A percentile compares a stretch with the other conserved stretches of the same genome.
Conservation (phyloP, 1,140 invertebrate genomes). For the Homarus americanus region DNA sequence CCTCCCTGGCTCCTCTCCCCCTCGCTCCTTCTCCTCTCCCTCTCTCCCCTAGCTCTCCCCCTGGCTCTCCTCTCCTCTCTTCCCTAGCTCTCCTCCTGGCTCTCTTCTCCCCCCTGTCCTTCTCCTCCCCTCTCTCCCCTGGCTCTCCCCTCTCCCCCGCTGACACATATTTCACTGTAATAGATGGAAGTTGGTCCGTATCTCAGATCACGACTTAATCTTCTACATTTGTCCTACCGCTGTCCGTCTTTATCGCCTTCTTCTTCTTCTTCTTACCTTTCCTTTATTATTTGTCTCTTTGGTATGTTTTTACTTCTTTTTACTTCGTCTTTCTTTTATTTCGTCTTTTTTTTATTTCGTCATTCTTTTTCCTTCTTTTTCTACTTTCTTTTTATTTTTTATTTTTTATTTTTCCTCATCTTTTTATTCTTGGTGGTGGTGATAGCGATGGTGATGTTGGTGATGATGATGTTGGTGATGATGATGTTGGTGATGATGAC, state of each 20-base stretch:
- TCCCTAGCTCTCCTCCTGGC: too few relatives aligned
- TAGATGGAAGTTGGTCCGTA: not conserved
- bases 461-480: too few relatives aligned
- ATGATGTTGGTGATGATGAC: too few relatives aligned
- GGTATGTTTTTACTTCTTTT: too few relatives aligned
- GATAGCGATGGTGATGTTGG: too few relatives aligned
- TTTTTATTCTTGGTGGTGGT: too few relatives aligned
- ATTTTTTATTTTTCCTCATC: too few relatives aligned
- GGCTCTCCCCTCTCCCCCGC: not conserved
- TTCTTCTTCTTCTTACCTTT: not conserved
- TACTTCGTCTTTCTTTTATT: not conserved
- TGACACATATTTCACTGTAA: conserved; percentile 8
- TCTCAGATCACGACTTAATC: conserved; percentile 4
- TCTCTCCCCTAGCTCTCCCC: not conserved
- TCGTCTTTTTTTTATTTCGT: not conserved
- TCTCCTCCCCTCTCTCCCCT: not conserved
- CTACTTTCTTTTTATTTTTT: too few relatives aligned
- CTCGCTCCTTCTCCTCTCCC: not conserved
- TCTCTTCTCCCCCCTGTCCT: not conserved
- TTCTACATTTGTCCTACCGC: not conserved
- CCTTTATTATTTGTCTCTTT: not conserved
- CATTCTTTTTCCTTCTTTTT: not conserved
- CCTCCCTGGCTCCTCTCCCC: not conserved
- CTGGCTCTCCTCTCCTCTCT: not conserved
- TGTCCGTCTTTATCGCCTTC: not conserved